These are phyloP conservation scores for Microtus richardsoni DNA, from an alignment of 2,113 vertebrate genomes.

Conservation along the genomic window DNA sequence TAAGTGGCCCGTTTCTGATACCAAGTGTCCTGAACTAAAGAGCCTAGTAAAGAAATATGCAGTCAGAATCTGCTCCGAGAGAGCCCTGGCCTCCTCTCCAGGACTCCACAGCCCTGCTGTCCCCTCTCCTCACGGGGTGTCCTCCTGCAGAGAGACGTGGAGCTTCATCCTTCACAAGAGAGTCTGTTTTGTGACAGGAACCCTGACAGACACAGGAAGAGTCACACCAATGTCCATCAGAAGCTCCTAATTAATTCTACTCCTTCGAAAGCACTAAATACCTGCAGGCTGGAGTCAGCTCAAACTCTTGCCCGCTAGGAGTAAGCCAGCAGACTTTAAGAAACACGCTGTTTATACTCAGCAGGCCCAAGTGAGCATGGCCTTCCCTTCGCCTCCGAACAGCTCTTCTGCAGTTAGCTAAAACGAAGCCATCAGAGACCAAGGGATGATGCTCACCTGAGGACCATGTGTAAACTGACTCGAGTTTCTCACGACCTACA, in stretches of 20 bases:
- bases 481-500: not conserved
- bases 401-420: constrained; percentile 12
- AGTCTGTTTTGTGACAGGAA: not conserved
- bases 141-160: not conserved
- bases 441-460: not conserved
- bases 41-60: not conserved
- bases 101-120: not conserved
- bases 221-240: not conserved
- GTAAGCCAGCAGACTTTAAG: constrained; percentile 42
- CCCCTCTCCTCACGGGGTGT: not conserved
- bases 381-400: not conserved
- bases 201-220: not conserved
- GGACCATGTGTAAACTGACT: not conserved
- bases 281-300: not conserved
- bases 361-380: not conserved
- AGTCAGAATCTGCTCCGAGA: not conserved
- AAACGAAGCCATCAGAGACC: constrained; percentile 41
- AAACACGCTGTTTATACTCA: constrained; percentile 22
- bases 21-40: constrained; percentile 26
- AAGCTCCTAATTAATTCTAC: not conserved
- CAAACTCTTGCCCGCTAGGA: not conserved
- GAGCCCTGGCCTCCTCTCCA: not conserved
- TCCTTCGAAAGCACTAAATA: not conserved
- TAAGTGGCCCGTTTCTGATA: not conserved
- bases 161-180: not conserved